Conservation (phyloP, 2,888 invertebrate species). For the Aporophyla lueneburgensis region DNA sequence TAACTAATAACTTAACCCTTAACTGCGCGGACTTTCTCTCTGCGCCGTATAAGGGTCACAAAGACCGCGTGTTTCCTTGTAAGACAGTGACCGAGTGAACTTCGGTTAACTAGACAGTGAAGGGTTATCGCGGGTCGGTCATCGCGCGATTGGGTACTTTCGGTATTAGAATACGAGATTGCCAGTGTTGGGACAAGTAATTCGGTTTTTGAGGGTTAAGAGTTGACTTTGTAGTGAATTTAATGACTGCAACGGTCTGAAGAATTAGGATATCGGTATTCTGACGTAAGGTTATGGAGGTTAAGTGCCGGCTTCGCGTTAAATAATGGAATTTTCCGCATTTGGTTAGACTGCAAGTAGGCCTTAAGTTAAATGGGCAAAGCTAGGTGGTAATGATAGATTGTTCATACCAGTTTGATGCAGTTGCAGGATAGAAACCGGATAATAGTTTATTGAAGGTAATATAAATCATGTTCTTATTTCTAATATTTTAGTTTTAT, state of each 20-base stretch:
- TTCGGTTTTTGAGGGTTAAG: constrained; percentile 52
- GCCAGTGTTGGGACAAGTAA: constrained; percentile 55
- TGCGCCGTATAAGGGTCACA: constrained; percentile 78
- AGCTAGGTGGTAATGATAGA: constrained; percentile 7
- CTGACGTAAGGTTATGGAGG: constrained; percentile 17
- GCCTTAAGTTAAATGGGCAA: constrained; percentile 9
- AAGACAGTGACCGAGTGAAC: constrained; percentile 83
- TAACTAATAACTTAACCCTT: constrained; percentile 72
- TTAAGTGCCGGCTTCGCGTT: constrained; percentile 18
- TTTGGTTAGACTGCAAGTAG: constrained; percentile 23
- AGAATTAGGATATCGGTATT: constrained; percentile 44
- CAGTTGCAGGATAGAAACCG: background rate
- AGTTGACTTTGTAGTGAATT: constrained; percentile 17
- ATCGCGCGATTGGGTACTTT: constrained; percentile 71
- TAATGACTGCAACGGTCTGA: constrained; percentile 41
- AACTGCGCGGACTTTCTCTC: constrained; percentile 79
- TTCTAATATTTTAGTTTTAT: background rate
- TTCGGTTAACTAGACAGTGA: constrained; percentile 76
- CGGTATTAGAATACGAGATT: constrained; percentile 64
- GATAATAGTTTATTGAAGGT: background rate
- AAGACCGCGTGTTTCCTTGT: constrained; percentile 78
- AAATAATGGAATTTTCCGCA: constrained; percentile 28
- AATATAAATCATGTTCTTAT: background rate
- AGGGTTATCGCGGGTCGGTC: constrained; percentile 80
- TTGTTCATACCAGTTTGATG: background rate